Evolutionary conservation across 2,113 vertebrate species (phyloP), one percentile per base, ranked within the genome.

Genomic region (Dunckerocampus dactyliophorus): DNA sequence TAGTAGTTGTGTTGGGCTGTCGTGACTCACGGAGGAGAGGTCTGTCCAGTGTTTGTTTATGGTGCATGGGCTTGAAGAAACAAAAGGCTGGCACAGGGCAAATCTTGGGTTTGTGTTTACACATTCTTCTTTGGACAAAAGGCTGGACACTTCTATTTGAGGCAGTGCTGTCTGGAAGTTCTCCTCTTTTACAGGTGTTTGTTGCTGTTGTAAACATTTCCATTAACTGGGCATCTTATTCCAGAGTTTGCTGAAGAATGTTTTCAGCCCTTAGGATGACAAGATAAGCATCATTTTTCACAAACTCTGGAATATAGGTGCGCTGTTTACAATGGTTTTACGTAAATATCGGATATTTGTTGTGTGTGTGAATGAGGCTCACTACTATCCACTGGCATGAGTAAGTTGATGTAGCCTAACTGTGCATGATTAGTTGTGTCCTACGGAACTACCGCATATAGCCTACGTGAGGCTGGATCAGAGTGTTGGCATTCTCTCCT

Each of bases 21-120:
- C 58, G 75, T 46, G 11, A 55, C 71, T 71, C 62, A 21, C 45
- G 66, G 65, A 56, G 63, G 59, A 53, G 71, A 58, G 51, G 56
- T 68, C 28, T 55, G 64, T 56, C 19, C 54, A 60, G 70, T 59
- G 48, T 50, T 47, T 77, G 72, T 76, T 74, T 70, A 72, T 70
- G 74, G 81, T 85, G 84, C 88, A 88, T 88, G 86, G 75, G 80
- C 74, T 80, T 72, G 68, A 77, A 68, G 76, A 77, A 63, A 79
- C 74, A 71, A 80, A 79, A 75, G 77, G 73, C 74, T 75, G 69
- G 71, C 61, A 63, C 67, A 49, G 79, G 81, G 80, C 60, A 54
- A 76, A 61, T 48, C 14, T 43, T 59, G 67, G 72, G 51, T 75
- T 67, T 67, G 65, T 80, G 72, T 85, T 81, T 82, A 70, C 51